Conservation (phyloP, 2,113 vertebrate genomes). For the Lathamus discolor region DNA sequence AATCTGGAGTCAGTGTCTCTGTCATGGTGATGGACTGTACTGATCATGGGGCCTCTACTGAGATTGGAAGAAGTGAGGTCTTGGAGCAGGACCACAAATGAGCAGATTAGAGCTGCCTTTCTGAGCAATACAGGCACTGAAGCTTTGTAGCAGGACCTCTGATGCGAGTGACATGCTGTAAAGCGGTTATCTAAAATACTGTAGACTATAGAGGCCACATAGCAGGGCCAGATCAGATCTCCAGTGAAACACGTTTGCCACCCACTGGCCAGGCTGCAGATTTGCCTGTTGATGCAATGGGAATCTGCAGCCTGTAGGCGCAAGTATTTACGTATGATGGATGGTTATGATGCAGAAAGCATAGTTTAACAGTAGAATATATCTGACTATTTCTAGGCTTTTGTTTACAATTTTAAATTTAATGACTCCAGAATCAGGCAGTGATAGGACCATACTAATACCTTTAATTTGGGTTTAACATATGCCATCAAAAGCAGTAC, state of each 20-base stretch:
- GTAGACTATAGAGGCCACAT: not conserved
- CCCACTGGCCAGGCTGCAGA: not conserved
- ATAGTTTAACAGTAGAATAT: not conserved
- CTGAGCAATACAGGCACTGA: not conserved
- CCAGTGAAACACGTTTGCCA: not conserved
- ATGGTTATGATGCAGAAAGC: not conserved
- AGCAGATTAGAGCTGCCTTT: not conserved
- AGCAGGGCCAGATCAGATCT: not conserved
- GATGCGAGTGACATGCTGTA: not conserved
- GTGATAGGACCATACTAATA: not conserved
- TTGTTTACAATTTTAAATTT: not conserved
- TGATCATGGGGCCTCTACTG: not conserved
- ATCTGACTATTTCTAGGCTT: not conserved
- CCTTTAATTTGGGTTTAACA: not conserved
- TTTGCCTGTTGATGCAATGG: not conserved
- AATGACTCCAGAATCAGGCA: not conserved
- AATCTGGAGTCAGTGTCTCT: not conserved
- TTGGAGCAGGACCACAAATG: not conserved
- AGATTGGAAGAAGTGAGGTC: not conserved
- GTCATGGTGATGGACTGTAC: not conserved
- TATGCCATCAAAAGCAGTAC: not conserved
- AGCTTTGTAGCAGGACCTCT: not conserved
- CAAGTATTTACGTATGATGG: not conserved
- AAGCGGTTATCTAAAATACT: not conserved
- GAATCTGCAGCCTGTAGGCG: not conserved